Base-by-base conservation (phyloP, 2,113 vertebrate genomes). In the Dunckerocampus dactyliophorus region DNA sequence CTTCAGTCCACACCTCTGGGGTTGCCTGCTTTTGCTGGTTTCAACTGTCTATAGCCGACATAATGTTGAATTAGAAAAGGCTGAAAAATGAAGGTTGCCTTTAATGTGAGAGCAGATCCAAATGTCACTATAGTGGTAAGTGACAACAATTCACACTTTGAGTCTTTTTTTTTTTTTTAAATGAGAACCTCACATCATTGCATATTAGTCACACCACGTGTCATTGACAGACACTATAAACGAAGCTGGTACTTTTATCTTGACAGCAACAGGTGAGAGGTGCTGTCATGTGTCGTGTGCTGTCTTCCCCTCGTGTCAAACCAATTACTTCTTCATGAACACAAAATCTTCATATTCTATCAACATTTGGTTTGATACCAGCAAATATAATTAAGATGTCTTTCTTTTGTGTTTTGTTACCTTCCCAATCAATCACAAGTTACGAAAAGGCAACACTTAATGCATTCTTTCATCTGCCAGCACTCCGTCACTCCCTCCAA, bases 341-440 rank as follows among this genome's bases (percentile, higher is more conserved):
- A 42, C 15, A 60, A 8, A 62, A 45, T 56, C 48, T 13, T 8
- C 8, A 7, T 31, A 34, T 22, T 65, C 16, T 8, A 69, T 63
- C 0, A 47, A 16, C 19, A 59, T 63, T 34, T 47, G n/a, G 16
- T 11, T 70, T 37, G 21, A 17, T 67, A 55, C 55, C 13, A 16
- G 19, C 49, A 56, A 19, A 60, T 47, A 8, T 34, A 42, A 53
- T 62, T 21, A 34, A 68, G 2, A 21, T 24, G 0, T 20, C 6
- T 4, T 31, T 7, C 19, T 39, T 24, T 52, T 15, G 9, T 47
- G n/a, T 28, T 9, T n/a, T 21, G n/a, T 47, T 39, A 24, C 56
- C 39, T 67, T 62, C 61, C 13, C 21, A 42, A 67, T 45, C 47
- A 67, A 55, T 66, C 63, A 63, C 42, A 13, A 71, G 20, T 28